Percentiles rank a stretch among this genome's conserved stretches.
Evolutionary conservation across 2,797 vertebrate species (phyloP).

Genomic region (Coracias cyanogaster): DNA sequence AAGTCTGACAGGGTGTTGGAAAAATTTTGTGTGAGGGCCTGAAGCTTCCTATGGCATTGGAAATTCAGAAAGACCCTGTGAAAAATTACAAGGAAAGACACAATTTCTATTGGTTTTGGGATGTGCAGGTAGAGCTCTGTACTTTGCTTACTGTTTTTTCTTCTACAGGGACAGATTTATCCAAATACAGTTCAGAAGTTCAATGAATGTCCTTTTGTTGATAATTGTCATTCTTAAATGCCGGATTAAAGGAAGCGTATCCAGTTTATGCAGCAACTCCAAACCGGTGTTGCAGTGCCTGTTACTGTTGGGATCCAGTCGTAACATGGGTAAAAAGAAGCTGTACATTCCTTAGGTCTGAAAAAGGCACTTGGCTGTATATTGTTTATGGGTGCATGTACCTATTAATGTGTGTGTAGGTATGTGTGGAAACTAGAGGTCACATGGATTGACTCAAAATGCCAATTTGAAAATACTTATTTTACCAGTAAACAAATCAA

Average conservation of each 20-base stretch:
- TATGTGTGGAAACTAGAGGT: neutral
- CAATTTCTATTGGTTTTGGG: rapidly evolving
- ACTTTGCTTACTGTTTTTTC: neutral
- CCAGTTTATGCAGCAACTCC: neutral
- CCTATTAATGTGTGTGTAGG: neutral
- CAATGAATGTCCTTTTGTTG: neutral
- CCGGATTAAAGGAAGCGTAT: neutral
- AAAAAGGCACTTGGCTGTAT: neutral
- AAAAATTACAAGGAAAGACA: neutral
- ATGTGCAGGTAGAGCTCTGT: neutral
- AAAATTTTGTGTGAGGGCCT: neutral
- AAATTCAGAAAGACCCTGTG: neutral
- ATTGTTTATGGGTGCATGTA: neutral
- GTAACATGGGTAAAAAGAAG: neutral
- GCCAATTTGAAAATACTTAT: neutral
- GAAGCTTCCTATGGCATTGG: neutral
- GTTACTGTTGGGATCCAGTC: neutral
- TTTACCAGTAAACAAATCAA: constrained; percentile 27
- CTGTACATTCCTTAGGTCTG: neutral
- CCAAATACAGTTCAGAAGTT: neutral
- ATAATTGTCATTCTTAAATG: neutral
- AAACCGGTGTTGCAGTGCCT: neutral
- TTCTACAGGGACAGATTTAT: neutral
- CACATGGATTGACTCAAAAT: neutral
- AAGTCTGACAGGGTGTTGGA: neutral